phyloP scores from a whole-genome alignment of 2,113 vertebrate genomes.

The Galemys pyrenaicus region DNA sequence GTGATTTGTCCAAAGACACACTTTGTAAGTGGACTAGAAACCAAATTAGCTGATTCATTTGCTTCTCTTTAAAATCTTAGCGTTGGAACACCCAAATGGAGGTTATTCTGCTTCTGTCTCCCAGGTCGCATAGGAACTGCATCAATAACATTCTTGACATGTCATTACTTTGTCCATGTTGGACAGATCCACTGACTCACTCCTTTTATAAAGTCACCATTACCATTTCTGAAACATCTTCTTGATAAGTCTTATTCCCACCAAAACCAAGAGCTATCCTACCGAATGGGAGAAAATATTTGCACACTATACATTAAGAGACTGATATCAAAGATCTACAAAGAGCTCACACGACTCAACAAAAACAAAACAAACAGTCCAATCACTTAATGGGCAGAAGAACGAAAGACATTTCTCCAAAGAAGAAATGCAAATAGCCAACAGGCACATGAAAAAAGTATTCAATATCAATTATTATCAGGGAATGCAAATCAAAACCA shows the following conservation, averaged over 20 bases:
- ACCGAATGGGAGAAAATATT: no score
- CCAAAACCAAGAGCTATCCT: no score
- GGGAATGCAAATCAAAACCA: no score
- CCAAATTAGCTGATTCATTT: not conserved
- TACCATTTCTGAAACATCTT: conserved; percentile 58
- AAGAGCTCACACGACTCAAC: no score
- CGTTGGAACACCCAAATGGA: not conserved
- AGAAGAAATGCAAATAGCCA: no score
- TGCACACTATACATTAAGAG: no score
- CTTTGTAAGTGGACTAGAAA: not conserved
- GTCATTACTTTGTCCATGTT: conserved; percentile 16
- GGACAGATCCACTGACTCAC: conserved; percentile 35
- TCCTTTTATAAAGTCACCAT: conserved; percentile 57
- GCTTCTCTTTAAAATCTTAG: not conserved
- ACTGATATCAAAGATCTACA: no score
- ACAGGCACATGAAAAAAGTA: no score
- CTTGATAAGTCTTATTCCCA: conserved; percentile 46
- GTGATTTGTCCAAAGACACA: not conserved
- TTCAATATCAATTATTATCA: no score
- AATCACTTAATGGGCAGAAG: no score
- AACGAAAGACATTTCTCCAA: no score
- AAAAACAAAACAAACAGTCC: no score
- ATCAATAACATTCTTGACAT: not conserved
- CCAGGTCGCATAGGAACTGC: not conserved
- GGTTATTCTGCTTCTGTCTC: not conserved